Evolutionary conservation across 1,140 invertebrate species (phyloP), one percentile per base, ranked within the genome.

Genomic region (Venturia canescens): DNA sequence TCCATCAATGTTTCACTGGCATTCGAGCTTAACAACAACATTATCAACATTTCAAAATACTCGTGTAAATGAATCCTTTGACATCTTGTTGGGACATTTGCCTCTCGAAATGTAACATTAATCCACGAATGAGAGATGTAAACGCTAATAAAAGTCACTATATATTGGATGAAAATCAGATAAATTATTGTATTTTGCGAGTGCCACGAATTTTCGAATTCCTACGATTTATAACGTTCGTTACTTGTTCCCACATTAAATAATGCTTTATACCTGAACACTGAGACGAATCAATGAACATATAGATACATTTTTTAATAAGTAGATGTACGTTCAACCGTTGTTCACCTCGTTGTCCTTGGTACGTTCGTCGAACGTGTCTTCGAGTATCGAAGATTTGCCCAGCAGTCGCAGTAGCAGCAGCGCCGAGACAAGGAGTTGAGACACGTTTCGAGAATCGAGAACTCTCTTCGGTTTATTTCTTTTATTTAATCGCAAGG

Each of bases 401-500:
- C 11, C 53, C 53, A 57, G 21, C 21, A 57, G 5, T 44, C 5
- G 38, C 9, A 53, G 15, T 4, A 23, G 21, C 53, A 57, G 15
- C 21, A 23, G 21, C 60, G 15, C n/a, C n/a, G n/a, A n/a, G n/a
- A n/a, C n/a, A 15, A 66, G 27, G 60, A 66, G 26, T 27, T 23
- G 15, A 66, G 60, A 66, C 60, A 66, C 60, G 60, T 57, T 23
- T 57, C 53, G n/a, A 66, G 60, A 27, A 27, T 9, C 60, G 60
- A 66, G 60, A n/a, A n/a, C 60, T 66, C 60, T 66, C 60, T 27
- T 66, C 15, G 13, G 3, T 6, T 66, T 26, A 27, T 26, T 66
- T 15, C 60, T 66, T 66, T 15, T 66, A 15, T 3, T 26, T 27
- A 29, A 15, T 66, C 23, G 11, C 60, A 23, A 57, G 60, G 13